Evolutionary conservation across 2,797 vertebrate species (phyloP).

Genomic region (Schizothorax lantsangensis): DNA sequence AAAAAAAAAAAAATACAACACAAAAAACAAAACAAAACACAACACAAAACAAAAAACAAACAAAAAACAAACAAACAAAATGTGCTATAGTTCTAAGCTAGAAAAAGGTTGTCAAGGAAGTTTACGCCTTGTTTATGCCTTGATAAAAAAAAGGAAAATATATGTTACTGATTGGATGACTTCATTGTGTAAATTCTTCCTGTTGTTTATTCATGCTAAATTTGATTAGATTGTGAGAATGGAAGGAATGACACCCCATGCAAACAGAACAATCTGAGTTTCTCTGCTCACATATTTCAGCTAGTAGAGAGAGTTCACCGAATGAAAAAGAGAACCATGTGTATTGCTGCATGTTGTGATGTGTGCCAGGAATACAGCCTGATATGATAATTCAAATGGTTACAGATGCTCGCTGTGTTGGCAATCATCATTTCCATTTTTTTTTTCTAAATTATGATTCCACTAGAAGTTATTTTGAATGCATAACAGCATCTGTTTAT

Average conservation of each 20-base stretch:
- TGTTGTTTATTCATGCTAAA: conserved; percentile 23
- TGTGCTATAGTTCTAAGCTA: background rate
- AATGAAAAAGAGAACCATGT: conserved; percentile 20
- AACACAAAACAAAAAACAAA: background rate
- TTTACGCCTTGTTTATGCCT: background rate
- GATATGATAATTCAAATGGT: conserved; percentile 30
- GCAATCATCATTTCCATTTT: conserved; percentile 10
- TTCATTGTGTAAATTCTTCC: background rate
- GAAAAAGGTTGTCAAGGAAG: background rate
- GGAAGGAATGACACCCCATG: background rate
- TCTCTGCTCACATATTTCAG: background rate
- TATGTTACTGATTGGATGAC: background rate
- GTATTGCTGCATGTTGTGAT: conserved; percentile 19
- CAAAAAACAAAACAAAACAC: background rate
- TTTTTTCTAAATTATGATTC: conserved; percentile 19
- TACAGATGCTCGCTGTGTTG: conserved; percentile 31
- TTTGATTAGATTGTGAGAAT: background rate
- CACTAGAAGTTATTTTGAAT: conserved; percentile 35
- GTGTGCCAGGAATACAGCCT: conserved; percentile 2
- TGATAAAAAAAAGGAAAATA: background rate
- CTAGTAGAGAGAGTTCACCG: background rate
- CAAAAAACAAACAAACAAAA: background rate
- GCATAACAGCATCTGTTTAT: conserved; percentile 42
- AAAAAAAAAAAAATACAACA: background rate
- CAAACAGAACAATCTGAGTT: conserved; percentile 13